These are phyloP conservation scores for Heliothis virescens DNA, from an alignment of 1,140 invertebrate species.

Conservation along the genomic window DNA sequence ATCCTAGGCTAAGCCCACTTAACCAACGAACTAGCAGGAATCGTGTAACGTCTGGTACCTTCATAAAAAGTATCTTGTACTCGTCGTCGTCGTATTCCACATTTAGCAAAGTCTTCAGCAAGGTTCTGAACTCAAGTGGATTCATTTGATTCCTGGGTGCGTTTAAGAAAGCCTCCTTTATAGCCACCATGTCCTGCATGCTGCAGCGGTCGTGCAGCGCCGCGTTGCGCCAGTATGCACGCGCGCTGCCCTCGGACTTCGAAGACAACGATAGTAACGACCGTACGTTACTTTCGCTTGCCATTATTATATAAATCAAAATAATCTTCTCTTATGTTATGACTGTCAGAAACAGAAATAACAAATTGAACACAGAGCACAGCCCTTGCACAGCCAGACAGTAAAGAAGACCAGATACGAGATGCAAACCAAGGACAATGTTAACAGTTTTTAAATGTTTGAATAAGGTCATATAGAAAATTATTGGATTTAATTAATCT, in stretches of 20 bases:
- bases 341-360: too few relatives aligned
- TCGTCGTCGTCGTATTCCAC: slow-evolving; percentile 82
- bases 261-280: slow-evolving; percentile 71
- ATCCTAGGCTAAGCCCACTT: too few relatives aligned
- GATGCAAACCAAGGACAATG: too few relatives aligned
- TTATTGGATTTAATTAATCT: too few relatives aligned
- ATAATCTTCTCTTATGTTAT: too few relatives aligned
- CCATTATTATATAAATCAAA: slow-evolving; percentile 57
- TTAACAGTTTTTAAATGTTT: too few relatives aligned
- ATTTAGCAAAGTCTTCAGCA: slow-evolving; percentile 69
- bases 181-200: slow-evolving; percentile 74
- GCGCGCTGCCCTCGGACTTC: slow-evolving; percentile 68
- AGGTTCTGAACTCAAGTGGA: slow-evolving; percentile 68
- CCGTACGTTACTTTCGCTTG: slow-evolving; percentile 69
- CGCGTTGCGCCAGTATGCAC: slow-evolving; percentile 66
- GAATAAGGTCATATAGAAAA: too few relatives aligned
- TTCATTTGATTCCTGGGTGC: slow-evolving; percentile 70
- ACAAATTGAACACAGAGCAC: too few relatives aligned
- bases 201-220: slow-evolving; percentile 77
- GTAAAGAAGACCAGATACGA: too few relatives aligned
- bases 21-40: not conserved
- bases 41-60: slow-evolving; percentile 59
- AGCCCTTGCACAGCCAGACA: too few relatives aligned
- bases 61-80: slow-evolving; percentile 81
- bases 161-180: slow-evolving; percentile 73